Evolutionary conservation across 2,888 invertebrate species (phyloP).

Genomic region (Acleris holmiana): DNA sequence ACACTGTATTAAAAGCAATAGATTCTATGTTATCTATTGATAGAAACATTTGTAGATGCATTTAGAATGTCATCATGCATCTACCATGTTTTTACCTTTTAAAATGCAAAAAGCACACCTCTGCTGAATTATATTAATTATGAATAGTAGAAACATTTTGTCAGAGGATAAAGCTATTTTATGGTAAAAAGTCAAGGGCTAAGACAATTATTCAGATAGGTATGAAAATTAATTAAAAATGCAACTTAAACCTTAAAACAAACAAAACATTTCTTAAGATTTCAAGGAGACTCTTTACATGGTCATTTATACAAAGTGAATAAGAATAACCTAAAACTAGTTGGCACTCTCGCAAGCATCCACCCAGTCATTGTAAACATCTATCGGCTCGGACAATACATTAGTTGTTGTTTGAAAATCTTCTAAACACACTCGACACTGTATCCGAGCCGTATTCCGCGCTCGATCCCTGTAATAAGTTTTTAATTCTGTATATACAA

Average conservation of each 20-base stretch:
- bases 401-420: constrained; percentile 98
- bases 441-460: constrained; percentile 96
- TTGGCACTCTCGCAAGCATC: constrained; percentile 98
- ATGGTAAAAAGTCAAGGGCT: no score
- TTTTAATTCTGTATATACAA: background rate
- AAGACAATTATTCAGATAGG: no score
- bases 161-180: no score
- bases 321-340: constrained; percentile 52
- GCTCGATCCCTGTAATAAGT: constrained; percentile 93
- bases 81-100: no score
- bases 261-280: constrained; percentile 14
- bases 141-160: no score
- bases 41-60: no score
- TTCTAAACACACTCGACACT: constrained; percentile 97
- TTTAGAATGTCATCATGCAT: no score
- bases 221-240: background rate
- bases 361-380: constrained; percentile 99
- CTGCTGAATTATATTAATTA: no score
- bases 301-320: constrained; percentile 1
- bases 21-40: no score
- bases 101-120: no score
- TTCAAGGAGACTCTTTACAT: constrained; percentile 24
- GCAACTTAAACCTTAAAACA: background rate
- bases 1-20: background rate
- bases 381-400: constrained; percentile 97